Evolutionary conservation across 2,113 vertebrate genomes (phyloP).

Genomic region (Hippocampus mohnikei): DNA sequence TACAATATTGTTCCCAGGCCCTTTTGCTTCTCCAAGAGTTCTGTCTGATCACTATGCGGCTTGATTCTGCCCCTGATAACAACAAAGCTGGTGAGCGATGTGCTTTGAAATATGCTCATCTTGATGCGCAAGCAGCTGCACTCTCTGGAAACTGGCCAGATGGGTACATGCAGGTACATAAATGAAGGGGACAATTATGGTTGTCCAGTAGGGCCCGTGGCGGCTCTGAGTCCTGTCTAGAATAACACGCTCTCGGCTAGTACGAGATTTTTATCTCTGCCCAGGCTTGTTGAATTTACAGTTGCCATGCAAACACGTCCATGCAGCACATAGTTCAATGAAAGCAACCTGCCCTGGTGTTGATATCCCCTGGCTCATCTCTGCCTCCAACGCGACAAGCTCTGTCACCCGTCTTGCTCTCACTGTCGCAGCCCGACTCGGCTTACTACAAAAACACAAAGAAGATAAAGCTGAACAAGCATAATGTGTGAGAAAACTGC

Average conservation of each 20-base stretch:
- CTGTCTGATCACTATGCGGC: slow-evolving; percentile 26
- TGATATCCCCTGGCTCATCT: slow-evolving; percentile 61
- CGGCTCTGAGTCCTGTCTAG: slow-evolving; percentile 44
- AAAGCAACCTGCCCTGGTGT: slow-evolving; percentile 55
- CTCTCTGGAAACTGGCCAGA: slow-evolving; percentile 17
- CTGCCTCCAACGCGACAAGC: slow-evolving; percentile 45
- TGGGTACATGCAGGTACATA: slow-evolving; percentile 42
- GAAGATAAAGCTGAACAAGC: slow-evolving; percentile 25
- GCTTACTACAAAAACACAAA: slow-evolving; percentile 36
- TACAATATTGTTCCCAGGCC: slow-evolving; percentile 26
- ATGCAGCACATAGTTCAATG: slow-evolving; percentile 44
- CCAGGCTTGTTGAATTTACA: slow-evolving; percentile 49
- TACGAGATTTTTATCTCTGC: slow-evolving; percentile 47
- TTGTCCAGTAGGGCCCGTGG: slow-evolving; percentile 48
- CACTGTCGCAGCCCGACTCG: slow-evolving; percentile 29
- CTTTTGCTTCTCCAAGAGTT: slow-evolving; percentile 23
- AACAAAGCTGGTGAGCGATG: slow-evolving; percentile 32
- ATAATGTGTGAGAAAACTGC: slow-evolving; percentile 43
- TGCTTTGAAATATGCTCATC: slow-evolving; percentile 25
- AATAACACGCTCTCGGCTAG: slow-evolving; percentile 39
- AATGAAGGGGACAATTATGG: slow-evolving; percentile 59
- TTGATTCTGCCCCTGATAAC: slow-evolving; percentile 34
- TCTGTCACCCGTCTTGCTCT: slow-evolving; percentile 37
- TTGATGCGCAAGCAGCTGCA: slow-evolving; percentile 22
- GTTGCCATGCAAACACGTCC: slow-evolving; percentile 23